Conservation (phyloP, 1,140 invertebrate genomes). For the Brachionus plicatilis region DNA sequence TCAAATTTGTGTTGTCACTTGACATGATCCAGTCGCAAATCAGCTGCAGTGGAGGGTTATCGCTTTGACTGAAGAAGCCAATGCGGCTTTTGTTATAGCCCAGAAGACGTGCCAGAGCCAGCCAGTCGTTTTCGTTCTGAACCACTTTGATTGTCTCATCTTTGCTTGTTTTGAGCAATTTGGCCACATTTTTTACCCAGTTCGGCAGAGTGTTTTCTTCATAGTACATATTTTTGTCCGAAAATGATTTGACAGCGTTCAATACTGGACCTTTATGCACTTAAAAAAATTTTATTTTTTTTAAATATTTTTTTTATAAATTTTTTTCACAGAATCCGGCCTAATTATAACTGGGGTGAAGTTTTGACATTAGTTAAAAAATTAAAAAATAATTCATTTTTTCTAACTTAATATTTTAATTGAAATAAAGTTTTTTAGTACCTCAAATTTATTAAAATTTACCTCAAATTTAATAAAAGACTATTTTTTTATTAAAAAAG, state of each 20-base stretch:
- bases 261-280: constrained; percentile 48
- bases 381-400: too few relatives aligned
- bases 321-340: too few relatives aligned
- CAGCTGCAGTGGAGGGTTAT: constrained; percentile 54
- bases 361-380: too few relatives aligned
- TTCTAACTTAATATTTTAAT: too few relatives aligned
- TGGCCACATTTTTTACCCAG: constrained; percentile 56
- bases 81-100: constrained; percentile 55
- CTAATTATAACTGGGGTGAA: too few relatives aligned
- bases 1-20: constrained; percentile 56
- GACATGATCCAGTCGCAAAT: constrained; percentile 57
- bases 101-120: constrained; percentile 51
- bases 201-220: constrained; percentile 44
- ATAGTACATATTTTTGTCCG: constrained; percentile 36
- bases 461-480: too few relatives aligned
- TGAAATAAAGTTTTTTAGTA: too few relatives aligned
- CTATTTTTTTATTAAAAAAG: too few relatives aligned
- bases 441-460: too few relatives aligned
- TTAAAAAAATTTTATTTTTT: constrained; percentile 40
- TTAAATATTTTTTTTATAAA: too few relatives aligned
- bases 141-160: not conserved
- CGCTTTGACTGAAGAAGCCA: constrained; percentile 52
- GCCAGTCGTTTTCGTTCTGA: constrained; percentile 49
- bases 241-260: constrained; percentile 44
- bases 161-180: constrained; percentile 46